These are phyloP conservation scores for Microctonus hyperodae DNA, from an alignment of 2,888 invertebrate species.

Conservation along the genomic window DNA sequence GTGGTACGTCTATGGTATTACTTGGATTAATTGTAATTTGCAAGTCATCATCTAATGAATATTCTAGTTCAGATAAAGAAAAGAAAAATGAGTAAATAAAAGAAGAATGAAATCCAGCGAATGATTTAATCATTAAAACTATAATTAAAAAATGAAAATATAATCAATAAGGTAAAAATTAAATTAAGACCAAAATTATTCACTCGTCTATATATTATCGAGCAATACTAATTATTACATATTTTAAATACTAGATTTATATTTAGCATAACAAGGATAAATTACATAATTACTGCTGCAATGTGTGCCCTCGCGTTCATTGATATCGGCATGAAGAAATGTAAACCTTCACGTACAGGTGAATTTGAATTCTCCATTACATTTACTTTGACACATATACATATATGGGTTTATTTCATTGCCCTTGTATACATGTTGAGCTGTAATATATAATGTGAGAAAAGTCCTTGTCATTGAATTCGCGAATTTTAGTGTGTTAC, in stretches of 20 bases:
- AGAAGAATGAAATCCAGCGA: background rate
- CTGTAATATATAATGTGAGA: background rate
- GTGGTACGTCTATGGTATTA: constrained; percentile 75
- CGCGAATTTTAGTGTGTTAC: constrained; percentile 15
- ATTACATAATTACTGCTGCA: background rate
- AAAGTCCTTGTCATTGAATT: constrained; percentile 8
- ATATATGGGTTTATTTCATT: background rate
- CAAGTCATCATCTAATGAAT: constrained; percentile 37
- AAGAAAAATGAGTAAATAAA: constrained; percentile 16
- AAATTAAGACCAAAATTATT: too few relatives aligned
- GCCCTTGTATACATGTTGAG: background rate
- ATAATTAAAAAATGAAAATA: background rate
- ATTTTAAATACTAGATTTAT: too few relatives aligned
- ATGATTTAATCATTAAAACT: background rate
- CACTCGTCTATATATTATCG: background rate
- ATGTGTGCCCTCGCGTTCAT: background rate
- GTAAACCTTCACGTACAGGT: background rate
- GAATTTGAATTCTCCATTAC: background rate
- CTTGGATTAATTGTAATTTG: constrained; percentile 73
- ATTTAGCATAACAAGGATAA: background rate
- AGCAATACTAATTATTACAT: too few relatives aligned
- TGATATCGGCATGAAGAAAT: background rate
- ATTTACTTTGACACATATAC: background rate
- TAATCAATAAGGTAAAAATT: too few relatives aligned
- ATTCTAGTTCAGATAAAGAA: background rate